These are phyloP conservation scores for Arnoldichthys spilopterus DNA, from an alignment of 2,797 vertebrate species.

Conservation along the genomic window DNA sequence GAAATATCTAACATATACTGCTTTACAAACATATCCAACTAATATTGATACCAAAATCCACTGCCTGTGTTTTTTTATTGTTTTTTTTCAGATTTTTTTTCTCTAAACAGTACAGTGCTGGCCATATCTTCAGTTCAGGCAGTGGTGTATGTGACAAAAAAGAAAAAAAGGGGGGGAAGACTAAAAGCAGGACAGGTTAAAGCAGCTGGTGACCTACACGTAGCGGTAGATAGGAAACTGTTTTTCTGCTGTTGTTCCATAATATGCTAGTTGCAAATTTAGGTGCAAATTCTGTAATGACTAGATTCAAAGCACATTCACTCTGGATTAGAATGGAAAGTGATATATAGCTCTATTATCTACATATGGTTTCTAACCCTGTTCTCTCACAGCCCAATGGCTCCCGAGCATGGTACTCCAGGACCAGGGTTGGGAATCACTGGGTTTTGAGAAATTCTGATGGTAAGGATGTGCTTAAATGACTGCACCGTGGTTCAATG, in stretches of 20 bases:
- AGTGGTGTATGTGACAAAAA: slow-evolving; percentile 69
- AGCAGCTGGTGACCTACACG: slow-evolving; percentile 27
- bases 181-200: slow-evolving; percentile 60
- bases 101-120: slow-evolving; percentile 74
- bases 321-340: neutral
- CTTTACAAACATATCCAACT: slow-evolving; percentile 87
- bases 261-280: neutral
- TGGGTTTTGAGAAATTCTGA: neutral
- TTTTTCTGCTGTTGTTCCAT: slow-evolving; percentile 4
- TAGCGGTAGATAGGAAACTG: neutral
- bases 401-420: neutral
- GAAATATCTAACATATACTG: slow-evolving; percentile 90
- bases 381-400: neutral
- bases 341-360: neutral
- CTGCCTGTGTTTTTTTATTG: slow-evolving; percentile 65
- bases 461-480: neutral
- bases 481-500: neutral
- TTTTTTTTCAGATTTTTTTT: slow-evolving; percentile 53
- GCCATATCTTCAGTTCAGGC: slow-evolving; percentile 76
- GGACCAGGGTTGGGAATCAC: neutral
- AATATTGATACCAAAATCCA: slow-evolving; percentile 74
- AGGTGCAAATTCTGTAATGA: neutral
- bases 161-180: slow-evolving; percentile 61
- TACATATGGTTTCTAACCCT: neutral
- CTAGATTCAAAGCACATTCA: neutral